A percentile compares a stretch with the other conserved stretches of the same genome.
These are phyloP conservation scores for Hesperophylax magnus DNA, from an alignment of 1,140 invertebrate species.

Conservation along the genomic window DNA sequence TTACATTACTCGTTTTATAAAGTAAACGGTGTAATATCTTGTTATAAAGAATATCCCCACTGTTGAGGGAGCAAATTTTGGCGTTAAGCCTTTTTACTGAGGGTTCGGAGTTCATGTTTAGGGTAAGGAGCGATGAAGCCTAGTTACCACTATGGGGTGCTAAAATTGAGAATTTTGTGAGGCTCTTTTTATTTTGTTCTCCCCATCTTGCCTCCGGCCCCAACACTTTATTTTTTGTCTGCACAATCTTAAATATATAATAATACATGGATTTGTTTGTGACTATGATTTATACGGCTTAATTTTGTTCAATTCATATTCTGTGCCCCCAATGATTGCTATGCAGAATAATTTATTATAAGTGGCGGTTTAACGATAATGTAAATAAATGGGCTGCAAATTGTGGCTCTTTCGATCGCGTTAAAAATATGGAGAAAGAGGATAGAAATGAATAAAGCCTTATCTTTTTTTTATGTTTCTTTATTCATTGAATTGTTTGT, in stretches of 20 bases:
- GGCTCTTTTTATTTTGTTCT: constrained; percentile 21
- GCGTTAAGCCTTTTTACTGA: constrained; percentile 51
- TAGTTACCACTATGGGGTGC: constrained; percentile 55
- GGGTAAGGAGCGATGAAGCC: constrained; percentile 36
- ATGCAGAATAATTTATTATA: too few relatives aligned
- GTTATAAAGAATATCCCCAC: constrained; percentile 44
- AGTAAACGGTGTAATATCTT: constrained; percentile 37
- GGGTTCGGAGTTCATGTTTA: constrained; percentile 30
- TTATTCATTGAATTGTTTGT: too few relatives aligned
- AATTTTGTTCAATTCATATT: too few relatives aligned
- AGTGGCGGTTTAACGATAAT: too few relatives aligned
- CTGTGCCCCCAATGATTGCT: too few relatives aligned
- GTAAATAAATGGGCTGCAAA: too few relatives aligned
- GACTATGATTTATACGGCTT: neutral
- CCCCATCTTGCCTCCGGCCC: neutral
- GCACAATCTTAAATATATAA: neutral
- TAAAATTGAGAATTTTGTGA: constrained; percentile 57
- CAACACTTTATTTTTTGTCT: constrained; percentile 6
- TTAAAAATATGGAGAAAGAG: too few relatives aligned
- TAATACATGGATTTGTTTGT: neutral
- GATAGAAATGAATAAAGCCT: too few relatives aligned
- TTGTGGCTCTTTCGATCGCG: too few relatives aligned
- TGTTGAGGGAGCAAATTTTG: constrained; percentile 24
- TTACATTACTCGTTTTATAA: neutral
- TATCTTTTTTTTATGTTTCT: too few relatives aligned